These are phyloP conservation scores for Neoaliturus tenellus DNA, from an alignment of 2,888 invertebrate species.

Conservation along the genomic window DNA sequence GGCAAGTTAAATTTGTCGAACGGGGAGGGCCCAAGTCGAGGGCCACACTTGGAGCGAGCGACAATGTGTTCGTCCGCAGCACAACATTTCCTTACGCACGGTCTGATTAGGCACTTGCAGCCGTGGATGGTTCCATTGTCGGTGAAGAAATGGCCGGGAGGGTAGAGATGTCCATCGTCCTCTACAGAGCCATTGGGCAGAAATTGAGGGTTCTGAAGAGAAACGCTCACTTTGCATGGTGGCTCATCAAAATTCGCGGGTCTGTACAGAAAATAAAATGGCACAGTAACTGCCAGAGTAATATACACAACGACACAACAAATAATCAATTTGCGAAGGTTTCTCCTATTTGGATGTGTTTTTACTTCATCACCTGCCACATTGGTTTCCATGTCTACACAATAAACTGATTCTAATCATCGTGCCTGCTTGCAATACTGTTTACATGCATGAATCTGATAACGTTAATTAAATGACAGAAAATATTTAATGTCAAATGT, in stretches of 20 bases:
- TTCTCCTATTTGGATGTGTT: not conserved
- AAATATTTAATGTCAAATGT: not conserved
- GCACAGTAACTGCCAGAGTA: not conserved
- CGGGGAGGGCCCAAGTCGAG: not conserved
- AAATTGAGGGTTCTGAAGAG: not conserved
- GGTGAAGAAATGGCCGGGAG: not conserved
- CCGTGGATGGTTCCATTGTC: not conserved
- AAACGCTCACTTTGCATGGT: not conserved
- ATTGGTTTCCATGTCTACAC: not conserved
- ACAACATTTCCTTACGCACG: slow-evolving; percentile 17
- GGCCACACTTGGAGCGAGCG: not conserved
- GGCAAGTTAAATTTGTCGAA: not conserved
- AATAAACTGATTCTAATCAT: not conserved
- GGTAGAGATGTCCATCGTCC: not conserved
- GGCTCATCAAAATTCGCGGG: not conserved
- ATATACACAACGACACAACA: not conserved
- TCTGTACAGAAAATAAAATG: not conserved
- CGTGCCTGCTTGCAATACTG: not conserved
- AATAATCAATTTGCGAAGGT: not conserved
- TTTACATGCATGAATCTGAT: not conserved
- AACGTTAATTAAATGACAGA: not conserved
- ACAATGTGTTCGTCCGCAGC: not conserved
- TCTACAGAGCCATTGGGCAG: not conserved
- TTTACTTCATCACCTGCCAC: not conserved
- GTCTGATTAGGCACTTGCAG: not conserved